phyloP scores from a whole-genome alignment of 2,888 invertebrate genomes.

The Portevinia maculata region DNA sequence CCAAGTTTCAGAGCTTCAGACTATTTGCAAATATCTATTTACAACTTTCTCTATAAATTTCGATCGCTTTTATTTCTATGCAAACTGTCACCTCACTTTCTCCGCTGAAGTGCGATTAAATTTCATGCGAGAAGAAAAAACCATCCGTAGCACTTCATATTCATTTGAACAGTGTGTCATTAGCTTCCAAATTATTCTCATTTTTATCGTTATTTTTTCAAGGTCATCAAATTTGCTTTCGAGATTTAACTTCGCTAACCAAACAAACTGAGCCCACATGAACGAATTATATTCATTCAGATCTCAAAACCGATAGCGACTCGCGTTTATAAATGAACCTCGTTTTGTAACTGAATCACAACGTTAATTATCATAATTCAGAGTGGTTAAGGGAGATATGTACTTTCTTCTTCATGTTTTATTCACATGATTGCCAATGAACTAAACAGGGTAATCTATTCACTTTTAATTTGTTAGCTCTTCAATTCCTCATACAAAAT shows the following conservation, averaged over 20 bases:
- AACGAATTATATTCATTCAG: conserved; percentile 16
- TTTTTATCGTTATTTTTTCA: conserved; percentile 23
- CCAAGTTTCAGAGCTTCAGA: too few species aligned
- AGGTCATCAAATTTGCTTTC: conserved; percentile 19
- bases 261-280: conserved; percentile 35
- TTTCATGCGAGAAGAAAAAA: neutral
- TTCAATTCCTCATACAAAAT: neutral
- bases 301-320: conserved; percentile 2
- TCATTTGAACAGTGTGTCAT: conserved; percentile 5
- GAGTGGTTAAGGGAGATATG: neutral
- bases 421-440: neutral
- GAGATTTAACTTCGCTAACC: conserved; percentile 10
- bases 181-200: conserved; percentile 17
- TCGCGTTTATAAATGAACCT: conserved; percentile 17
- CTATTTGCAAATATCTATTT: too few species aligned
- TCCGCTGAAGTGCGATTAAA: neutral
- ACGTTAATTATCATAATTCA: neutral
- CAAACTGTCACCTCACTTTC: too few species aligned
- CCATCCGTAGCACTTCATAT: neutral
- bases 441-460: conserved; percentile 2
- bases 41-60: too few species aligned
- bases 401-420: conserved; percentile 25
- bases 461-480: neutral
- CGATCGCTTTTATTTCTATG: too few species aligned
- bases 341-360: conserved; percentile 14